These are phyloP conservation scores for Trachelus stipa DNA, from an alignment of 2,888 invertebrate species.

Conservation along the genomic window DNA sequence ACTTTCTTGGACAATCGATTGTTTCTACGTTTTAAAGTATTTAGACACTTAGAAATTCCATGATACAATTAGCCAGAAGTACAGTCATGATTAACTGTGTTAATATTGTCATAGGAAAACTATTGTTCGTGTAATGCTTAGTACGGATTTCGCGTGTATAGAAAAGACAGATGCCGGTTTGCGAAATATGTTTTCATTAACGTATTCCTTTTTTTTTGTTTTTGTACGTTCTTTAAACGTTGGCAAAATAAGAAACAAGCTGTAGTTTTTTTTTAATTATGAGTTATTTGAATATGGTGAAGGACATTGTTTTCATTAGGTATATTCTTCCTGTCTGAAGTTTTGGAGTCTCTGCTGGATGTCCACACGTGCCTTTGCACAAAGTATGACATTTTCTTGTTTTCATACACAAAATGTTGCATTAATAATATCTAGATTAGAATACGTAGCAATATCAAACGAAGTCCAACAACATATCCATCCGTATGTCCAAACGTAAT, in stretches of 20 bases:
- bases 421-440: not conserved
- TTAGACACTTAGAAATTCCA: not conserved
- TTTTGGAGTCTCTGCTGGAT: not conserved
- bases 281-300: constrained; percentile 1
- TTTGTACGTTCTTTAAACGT: not conserved
- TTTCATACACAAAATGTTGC: not conserved
- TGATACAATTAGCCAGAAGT: not conserved
- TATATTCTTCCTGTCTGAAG: not conserved
- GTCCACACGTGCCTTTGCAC: not conserved
- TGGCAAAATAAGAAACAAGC: not conserved
- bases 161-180: not conserved
- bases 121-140: not conserved
- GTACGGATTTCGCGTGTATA: not conserved
- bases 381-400: not conserved
- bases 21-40: not conserved
- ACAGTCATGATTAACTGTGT: not conserved
- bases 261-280: constrained; percentile 15
- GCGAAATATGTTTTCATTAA: not conserved
- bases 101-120: not conserved
- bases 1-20: not conserved
- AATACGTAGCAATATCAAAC: not conserved
- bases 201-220: not conserved
- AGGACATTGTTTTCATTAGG: not conserved
- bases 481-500: not conserved
- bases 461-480: not conserved